Conservation (phyloP, 2,888 invertebrate species). For the Hirtodrosophila histrioides region DNA sequence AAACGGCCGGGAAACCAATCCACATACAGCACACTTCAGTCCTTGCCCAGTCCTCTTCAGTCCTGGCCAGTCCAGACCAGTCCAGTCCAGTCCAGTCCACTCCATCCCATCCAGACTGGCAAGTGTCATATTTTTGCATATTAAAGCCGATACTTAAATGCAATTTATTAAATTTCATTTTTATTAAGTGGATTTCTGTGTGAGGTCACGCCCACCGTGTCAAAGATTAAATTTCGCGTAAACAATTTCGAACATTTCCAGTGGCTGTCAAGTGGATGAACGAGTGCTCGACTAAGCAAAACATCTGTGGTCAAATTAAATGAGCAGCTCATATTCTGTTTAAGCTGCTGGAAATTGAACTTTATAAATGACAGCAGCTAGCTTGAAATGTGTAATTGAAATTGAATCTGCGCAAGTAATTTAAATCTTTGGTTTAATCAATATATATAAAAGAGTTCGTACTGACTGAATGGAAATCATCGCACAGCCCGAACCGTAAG, state of each 20-base stretch:
- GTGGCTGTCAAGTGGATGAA: slow-evolving; percentile 10
- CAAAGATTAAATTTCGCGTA: slow-evolving; percentile 50
- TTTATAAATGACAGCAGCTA: not conserved
- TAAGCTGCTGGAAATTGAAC: not conserved
- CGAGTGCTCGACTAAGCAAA: slow-evolving; percentile 8
- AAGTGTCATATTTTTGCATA: slow-evolving; percentile 59
- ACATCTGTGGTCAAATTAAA: slow-evolving; percentile 11
- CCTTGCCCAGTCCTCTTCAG: too few species aligned
- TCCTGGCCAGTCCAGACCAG: too few species aligned
- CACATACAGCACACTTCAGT: not conserved
- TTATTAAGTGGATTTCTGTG: slow-evolving; percentile 61
- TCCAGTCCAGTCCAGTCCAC: not conserved
- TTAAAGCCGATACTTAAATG: slow-evolving; percentile 58
- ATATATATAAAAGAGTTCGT: too few species aligned
- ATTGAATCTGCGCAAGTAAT: too few species aligned
- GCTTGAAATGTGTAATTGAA: not conserved
- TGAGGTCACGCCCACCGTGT: slow-evolving; percentile 32
- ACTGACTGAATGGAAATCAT: too few species aligned
- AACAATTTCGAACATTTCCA: slow-evolving; percentile 27
- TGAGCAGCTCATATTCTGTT: slow-evolving; percentile 18
- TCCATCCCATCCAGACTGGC: not conserved
- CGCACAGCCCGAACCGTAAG: too few species aligned
- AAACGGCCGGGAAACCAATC: slow-evolving; percentile 31
- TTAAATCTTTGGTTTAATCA: too few species aligned
- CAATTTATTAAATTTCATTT: slow-evolving; percentile 72